phyloP scores from a whole-genome alignment of 2,113 vertebrate species.

The Larimichthys crocea region DNA sequence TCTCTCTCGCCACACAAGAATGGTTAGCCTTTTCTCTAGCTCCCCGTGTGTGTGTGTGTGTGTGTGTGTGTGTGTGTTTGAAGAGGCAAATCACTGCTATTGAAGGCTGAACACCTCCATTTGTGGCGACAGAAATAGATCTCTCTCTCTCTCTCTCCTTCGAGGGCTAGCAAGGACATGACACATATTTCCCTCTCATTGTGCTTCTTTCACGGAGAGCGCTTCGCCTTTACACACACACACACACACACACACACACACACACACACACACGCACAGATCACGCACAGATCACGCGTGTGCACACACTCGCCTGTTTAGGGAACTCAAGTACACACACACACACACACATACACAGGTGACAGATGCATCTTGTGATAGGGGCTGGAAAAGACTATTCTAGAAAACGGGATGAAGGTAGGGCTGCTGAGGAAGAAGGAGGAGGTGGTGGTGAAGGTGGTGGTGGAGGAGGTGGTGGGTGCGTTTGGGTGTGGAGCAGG shows the following conservation, averaged over 20 bases:
- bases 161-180: constrained; percentile 79
- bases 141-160: constrained; percentile 57
- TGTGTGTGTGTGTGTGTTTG: constrained; percentile 28
- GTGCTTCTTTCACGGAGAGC: constrained; percentile 54
- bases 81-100: constrained; percentile 67
- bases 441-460: neutral
- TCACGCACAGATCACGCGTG: neutral
- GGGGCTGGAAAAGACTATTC: constrained; percentile 62
- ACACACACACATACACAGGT: constrained; percentile 47
- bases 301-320: constrained; percentile 9
- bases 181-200: constrained; percentile 77
- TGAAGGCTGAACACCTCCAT: constrained; percentile 76
- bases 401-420: constrained; percentile 71
- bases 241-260: neutral
- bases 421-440: constrained; percentile 40
- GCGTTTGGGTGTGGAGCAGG: constrained; percentile 20
- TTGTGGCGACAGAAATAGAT: constrained; percentile 75
- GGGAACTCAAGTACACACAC: constrained; percentile 22
- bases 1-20: constrained; percentile 52
- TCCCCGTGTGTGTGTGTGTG: constrained; percentile 19
- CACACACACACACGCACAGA: neutral
- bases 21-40: constrained; percentile 64
- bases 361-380: constrained; percentile 54
- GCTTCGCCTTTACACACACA: constrained; percentile 23
- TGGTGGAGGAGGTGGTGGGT: neutral